Conservation (phyloP, 1,140 invertebrate species). For the Drosophila kanapiae region DNA sequence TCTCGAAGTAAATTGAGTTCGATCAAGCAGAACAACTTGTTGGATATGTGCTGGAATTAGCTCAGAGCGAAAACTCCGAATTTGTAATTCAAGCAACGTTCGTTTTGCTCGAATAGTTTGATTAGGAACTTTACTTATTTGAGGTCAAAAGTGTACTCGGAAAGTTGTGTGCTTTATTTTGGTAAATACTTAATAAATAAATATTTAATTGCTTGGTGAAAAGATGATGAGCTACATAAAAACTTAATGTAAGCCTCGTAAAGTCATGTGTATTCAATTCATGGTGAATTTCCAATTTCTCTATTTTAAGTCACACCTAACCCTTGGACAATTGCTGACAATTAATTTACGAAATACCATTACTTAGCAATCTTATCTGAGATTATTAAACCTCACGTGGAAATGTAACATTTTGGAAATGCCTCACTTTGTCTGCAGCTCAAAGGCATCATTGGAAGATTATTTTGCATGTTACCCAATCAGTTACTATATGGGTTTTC, state of each 20-base stretch:
- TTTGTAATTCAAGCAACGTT: conserved; percentile 25
- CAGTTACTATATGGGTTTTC: background rate
- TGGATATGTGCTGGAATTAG: conserved; percentile 33
- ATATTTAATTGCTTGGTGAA: background rate
- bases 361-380: background rate
- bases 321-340: background rate
- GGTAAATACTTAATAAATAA: background rate
- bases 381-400: background rate
- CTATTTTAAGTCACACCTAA: background rate
- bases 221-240: background rate
- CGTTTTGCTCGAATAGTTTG: conserved; percentile 1
- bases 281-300: background rate
- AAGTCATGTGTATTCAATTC: background rate
- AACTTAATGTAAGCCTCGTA: background rate
- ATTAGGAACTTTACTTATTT: background rate
- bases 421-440: background rate
- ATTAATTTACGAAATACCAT: background rate
- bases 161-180: background rate
- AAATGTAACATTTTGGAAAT: no score
- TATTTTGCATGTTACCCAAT: background rate
- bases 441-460: background rate
- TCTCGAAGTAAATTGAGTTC: conserved; percentile 35
- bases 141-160: background rate
- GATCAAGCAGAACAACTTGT: conserved; percentile 41
- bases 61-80: background rate